Evolutionary conservation across 2,113 vertebrate genomes (phyloP), one percentile per base, ranked within the genome.

Genomic region (Argyrosomus japonicus): DNA sequence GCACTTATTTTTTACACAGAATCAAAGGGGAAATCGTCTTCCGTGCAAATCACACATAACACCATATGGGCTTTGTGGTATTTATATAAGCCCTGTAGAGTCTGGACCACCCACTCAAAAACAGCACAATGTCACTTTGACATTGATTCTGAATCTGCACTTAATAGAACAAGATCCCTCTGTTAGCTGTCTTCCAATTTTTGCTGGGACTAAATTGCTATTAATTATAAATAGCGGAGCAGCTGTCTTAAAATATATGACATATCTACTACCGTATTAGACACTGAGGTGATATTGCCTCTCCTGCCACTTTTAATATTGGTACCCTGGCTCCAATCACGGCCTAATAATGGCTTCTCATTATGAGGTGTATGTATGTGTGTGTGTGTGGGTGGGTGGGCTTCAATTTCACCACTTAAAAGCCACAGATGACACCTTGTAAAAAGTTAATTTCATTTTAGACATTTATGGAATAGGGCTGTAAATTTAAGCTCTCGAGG

Each of bases 181-280:
- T 87, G 89, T 89, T 90, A 83, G 88, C 86, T 60, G 79, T 89
- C 89, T 77, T 82, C 84, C 77, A 58, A 82, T 92, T 89, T 88
- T 91, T 88, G 83, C 87, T 61, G 83, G 67, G 83, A 88, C 92
- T 92, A 93, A 94, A 93, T 92, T 91, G 92, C 87, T 92, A 93
- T 93, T 94, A 94, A 95, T 94, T 93, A 93, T 91, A 92, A 94
- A 90, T 90, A 94, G 91, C 72, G 3, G 69, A 93, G 91, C 93
- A 95, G 92, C 93, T 94, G 94, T 94, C 94, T 91, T 91, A 93
- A 93, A 94, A 94, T 93, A 94, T 91, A 91, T 91, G 92, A 91
- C 92, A 92, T 85, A 92, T 91, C 93, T 87, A 77, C 79, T 27
- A 45, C 88, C 78, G 87, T 87, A 91, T 91, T 90, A 92, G 89